Percentiles rank a stretch among this genome's conserved stretches.
These are phyloP conservation scores for Meles meles DNA, from an alignment of 2,113 vertebrate genomes.

Conservation along the genomic window DNA sequence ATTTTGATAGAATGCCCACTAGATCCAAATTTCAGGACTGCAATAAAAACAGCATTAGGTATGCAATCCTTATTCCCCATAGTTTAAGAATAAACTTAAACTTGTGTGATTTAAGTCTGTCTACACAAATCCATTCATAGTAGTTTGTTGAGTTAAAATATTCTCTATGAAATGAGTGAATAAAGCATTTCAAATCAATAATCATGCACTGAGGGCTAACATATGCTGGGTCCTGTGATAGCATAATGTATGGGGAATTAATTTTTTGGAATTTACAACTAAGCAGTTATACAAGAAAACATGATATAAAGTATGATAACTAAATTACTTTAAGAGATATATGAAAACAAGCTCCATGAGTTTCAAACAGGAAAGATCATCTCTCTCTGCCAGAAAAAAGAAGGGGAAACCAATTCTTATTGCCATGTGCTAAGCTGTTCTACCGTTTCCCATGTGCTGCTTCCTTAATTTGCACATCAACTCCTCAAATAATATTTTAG, in stretches of 20 bases:
- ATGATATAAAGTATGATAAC: background rate
- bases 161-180: background rate
- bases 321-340: background rate
- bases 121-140: background rate
- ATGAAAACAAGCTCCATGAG: background rate
- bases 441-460: background rate
- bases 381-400: background rate
- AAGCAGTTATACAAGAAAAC: background rate
- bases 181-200: background rate
- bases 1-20: background rate
- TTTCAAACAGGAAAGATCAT: background rate
- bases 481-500: background rate
- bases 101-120: constrained; percentile 11
- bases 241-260: background rate
- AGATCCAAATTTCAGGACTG: background rate
- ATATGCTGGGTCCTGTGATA: background rate
- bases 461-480: background rate
- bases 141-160: background rate
- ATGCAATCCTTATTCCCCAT: background rate
- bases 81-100: background rate
- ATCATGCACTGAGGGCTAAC: background rate
- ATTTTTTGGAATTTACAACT: background rate
- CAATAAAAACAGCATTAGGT: background rate
- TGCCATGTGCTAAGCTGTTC: background rate
- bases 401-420: background rate